These are phyloP conservation scores for Dolichoris vasculosae DNA, from an alignment of 1,140 invertebrate species.

Conservation along the genomic window DNA sequence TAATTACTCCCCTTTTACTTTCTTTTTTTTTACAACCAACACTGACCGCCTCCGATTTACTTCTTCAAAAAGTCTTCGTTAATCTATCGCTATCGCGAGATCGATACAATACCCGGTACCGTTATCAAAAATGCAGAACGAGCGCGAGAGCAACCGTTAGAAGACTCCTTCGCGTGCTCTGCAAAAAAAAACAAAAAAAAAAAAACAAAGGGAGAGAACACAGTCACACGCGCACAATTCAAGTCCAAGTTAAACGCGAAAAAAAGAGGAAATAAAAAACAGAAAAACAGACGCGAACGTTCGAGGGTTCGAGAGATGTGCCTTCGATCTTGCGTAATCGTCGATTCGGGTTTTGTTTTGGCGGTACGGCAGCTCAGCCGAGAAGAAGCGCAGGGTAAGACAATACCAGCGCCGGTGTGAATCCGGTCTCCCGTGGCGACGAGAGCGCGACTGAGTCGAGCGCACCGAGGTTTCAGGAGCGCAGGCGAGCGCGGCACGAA, in stretches of 20 bases:
- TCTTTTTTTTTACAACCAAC: too few relatives aligned
- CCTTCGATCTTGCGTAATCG: too few relatives aligned
- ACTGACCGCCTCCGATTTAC: not conserved
- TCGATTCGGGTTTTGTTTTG: not conserved
- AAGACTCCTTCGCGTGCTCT: too few relatives aligned
- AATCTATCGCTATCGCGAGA: too few relatives aligned
- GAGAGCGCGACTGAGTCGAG: slow-evolving; percentile 38
- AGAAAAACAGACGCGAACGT: too few relatives aligned
- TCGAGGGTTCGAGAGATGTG: too few relatives aligned
- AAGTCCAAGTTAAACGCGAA: not conserved
- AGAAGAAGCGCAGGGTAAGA: slow-evolving; percentile 18
- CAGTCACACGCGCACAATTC: slow-evolving; percentile 9
- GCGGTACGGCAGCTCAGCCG: too few relatives aligned
- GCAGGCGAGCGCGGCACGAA: slow-evolving; percentile 45
- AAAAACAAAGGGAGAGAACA: not conserved
- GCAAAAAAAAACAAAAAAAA: too few relatives aligned
- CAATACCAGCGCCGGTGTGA: slow-evolving; percentile 48
- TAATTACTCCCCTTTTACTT: not conserved
- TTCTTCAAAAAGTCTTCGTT: not conserved
- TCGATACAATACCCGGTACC: too few relatives aligned
- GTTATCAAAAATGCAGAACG: too few relatives aligned
- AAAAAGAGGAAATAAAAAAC: too few relatives aligned
- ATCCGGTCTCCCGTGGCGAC: slow-evolving; percentile 54
- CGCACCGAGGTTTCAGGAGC: slow-evolving; percentile 11
- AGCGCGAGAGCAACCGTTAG: too few relatives aligned